Evolutionary conservation across 2,888 invertebrate genomes (phyloP), one percentile per base, ranked within the genome.

Genomic region (Erebia epiphron): DNA sequence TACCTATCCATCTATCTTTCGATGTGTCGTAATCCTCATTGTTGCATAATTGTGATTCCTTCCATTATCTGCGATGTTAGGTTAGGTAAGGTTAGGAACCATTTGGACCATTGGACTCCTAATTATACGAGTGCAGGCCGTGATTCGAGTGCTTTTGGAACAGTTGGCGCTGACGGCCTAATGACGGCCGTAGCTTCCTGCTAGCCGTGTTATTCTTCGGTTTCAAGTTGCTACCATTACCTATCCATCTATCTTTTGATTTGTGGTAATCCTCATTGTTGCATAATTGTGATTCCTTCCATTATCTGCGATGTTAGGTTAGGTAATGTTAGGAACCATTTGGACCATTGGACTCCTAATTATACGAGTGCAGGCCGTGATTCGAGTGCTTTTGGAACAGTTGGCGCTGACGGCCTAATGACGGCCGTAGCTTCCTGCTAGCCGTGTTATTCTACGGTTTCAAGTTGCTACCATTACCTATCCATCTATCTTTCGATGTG

Each of bases 381-480:
- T 91, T 90, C 84, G 79, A 82, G 83, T 83, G 86, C 86, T 87
- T 90, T 89, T 78, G 78, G 87, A 91, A 88, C 92, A 92, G 88
- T 90, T 91, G 92, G 88, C 88, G 90, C 84, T 92, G 92, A 92
- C 91, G 90, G 87, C 84, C 79, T 92, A 93, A 92, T 92, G 91
- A 92, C 90, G 89, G 91, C 81, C 82, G 82, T 82, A 81, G 87
- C 88, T 93, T 93, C 93, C 93, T 67, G 67, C 67, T 26, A 4
- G 35, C 35, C n/a, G 2, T n/a, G 52, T 21, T 43, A 43, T 61
- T 43, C 61, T n/a, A 35, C 21, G 35, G n/a, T 7, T 35, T n/a
- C 26, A 26, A 58, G 14, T n/a, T 16, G 52, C 52, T 52, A n/a
- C 52, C 9, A 52, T 52, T 52, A 52, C 52, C 52, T 52, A 52